Evolutionary conservation across 2,888 invertebrate species (phyloP), one percentile per base, ranked within the genome.

Genomic region (Crepidodera aurea): DNA sequence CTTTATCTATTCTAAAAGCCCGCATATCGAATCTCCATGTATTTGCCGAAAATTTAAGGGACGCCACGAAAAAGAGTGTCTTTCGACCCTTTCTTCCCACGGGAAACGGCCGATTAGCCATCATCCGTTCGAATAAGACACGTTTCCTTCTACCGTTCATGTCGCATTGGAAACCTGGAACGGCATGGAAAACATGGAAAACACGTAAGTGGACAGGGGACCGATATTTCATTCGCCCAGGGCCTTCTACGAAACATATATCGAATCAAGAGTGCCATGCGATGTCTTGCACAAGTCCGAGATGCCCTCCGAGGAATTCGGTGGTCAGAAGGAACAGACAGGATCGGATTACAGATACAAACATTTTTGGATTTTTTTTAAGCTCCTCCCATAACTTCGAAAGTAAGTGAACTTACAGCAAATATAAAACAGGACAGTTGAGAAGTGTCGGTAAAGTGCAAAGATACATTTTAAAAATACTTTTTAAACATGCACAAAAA

Each of bases 151-250:
- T 22, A 53, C 48, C 37, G 60, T 54, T 50, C 51, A 42, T 42
- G 42, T 42, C 42, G 42, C 42, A 18, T 25, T 51, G 51, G 51
- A 53, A 53, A 53, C 44, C 19, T 75, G 75, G 51, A 60, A 67
- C 37, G 18, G 34, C 48, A 48, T 75, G 75, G 51, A 58, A 67
- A 70, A 77, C 76, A 76, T 75, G 75, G 75, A 75, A 75, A 77
- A 77, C 75, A 76, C 77, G 77, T 78, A 77, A 78, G 78, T 77
- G 78, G 78, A 78, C 78, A 77, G 69, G 77, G 77, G 77, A 77
- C 73, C 77, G 75, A 77, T 78, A 77, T 76, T 73, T 77, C 74
- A 71, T 68, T 69, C 71, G 75, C 72, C 76, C 68, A 66, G 70
- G 74, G 75, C 72, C 71, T 64, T 60, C 70, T 70, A 66, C 69